Base-by-base conservation (phyloP, 2,888 invertebrate genomes). In the Cetonia aurata region DNA sequence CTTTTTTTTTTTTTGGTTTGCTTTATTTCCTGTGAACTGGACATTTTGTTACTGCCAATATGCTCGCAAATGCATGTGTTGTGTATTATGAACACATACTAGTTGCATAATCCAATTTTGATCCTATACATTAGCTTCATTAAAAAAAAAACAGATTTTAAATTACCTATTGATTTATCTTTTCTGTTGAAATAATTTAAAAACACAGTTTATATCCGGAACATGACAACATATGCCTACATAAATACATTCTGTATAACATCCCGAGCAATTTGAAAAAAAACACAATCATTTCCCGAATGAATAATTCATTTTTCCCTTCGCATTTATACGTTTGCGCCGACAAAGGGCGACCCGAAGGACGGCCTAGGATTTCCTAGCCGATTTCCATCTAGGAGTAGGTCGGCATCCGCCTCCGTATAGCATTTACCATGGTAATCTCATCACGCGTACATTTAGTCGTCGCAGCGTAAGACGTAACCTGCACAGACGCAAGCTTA, bases 391-490 rank as follows among this genome's bases (percentile, higher is more conserved):
- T 65, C 50, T 65, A 17, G n/a, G 13, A 56, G 10, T 37, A 56
- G 55, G 42, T 13, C n/a, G 42, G 19, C 33, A 19, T 19, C 57
- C 37, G 46, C 60, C 48, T 60, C 48, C 12, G 50, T 48, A 50
- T 37, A 57, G 57, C 57, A 19, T 65, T 65, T 65, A 52, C 62
- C 62, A 41, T 65, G 50, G 62, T 52, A 65, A 65, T 65, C 62
- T 41, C 62, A 65, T 65, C 62, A 65, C 37, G 50, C 50, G 50
- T 65, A 65, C 62, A 65, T 65, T 65, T 65, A 65, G 62, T 65
- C 62, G 37, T 65, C 62, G 33, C 50, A 44, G 17, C 9, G 57
- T 19, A 41, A 65, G 37, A 41, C 41, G 19, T 65, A 65, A 33
- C 37, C 62, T 37, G 50, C 62, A 65, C 50, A 65, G 62, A 52